Evolutionary conservation across 2,888 invertebrate species (phyloP).

Genomic region (Ichneumon xanthorius): DNA sequence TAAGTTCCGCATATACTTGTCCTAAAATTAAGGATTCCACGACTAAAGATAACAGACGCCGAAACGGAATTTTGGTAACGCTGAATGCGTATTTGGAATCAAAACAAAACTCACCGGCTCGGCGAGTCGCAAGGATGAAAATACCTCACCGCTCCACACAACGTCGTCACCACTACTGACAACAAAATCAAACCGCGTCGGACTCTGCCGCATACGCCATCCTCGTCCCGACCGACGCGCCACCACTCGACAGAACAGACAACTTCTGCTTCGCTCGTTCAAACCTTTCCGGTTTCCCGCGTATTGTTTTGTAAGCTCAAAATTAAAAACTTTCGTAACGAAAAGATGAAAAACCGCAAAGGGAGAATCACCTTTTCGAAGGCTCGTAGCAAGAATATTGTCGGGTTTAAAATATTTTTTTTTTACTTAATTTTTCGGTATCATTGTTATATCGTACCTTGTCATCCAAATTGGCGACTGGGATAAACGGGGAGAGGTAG

Average conservation of each 20-base stretch:
- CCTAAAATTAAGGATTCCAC: neutral
- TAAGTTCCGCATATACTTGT: neutral
- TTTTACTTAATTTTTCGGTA: too few relatives aligned
- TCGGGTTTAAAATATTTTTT: too few relatives aligned
- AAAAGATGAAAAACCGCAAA: neutral
- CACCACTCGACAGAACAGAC: constrained; percentile 3
- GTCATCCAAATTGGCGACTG: neutral
- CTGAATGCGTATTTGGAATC: neutral
- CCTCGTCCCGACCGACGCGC: constrained; percentile 49
- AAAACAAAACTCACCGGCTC: constrained; percentile 71
- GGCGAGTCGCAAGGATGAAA: constrained; percentile 66
- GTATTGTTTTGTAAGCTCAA: neutral
- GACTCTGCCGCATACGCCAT: constrained; percentile 68
- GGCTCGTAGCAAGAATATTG: too few relatives aligned
- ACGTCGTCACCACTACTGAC: constrained; percentile 75
- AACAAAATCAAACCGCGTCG: constrained; percentile 72
- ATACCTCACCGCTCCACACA: constrained; percentile 67
- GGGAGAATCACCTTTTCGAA: too few relatives aligned
- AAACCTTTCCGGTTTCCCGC: constrained; percentile 17
- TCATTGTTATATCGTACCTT: neutral
- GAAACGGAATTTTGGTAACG: too few relatives aligned
- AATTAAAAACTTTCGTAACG: neutral
- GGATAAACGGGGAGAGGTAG: neutral
- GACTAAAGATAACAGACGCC: neutral
- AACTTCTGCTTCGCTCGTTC: constrained; percentile 8